Conservation (phyloP, 2,888 invertebrate genomes). For the Galerucella calmariensis region DNA sequence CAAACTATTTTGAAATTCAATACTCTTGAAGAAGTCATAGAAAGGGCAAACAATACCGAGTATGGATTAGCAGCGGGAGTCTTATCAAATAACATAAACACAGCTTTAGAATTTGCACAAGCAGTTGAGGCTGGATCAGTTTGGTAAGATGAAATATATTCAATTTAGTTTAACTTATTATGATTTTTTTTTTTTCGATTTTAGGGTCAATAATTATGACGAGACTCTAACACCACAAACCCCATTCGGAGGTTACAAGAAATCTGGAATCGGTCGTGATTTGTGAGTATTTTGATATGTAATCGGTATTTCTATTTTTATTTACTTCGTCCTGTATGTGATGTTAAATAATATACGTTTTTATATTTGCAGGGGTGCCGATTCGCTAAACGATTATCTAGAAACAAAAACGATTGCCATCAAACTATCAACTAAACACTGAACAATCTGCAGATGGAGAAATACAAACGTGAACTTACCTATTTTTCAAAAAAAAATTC, state of each 20-base stretch:
- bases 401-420: slow-evolving; percentile 83
- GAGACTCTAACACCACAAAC: slow-evolving; percentile 78
- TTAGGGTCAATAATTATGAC: slow-evolving; percentile 58
- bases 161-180: too few species aligned
- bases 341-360: background rate
- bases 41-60: slow-evolving; percentile 81
- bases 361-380: slow-evolving; percentile 74
- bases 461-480: too few species aligned
- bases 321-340: background rate
- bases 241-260: slow-evolving; percentile 90
- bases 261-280: slow-evolving; percentile 88
- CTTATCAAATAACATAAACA: slow-evolving; percentile 67
- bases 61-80: slow-evolving; percentile 88
- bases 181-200: too few species aligned
- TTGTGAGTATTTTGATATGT: slow-evolving; percentile 65
- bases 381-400: slow-evolving; percentile 80
- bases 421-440: slow-evolving; percentile 48
- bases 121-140: too few species aligned
- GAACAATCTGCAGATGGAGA: too few species aligned
- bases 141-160: too few species aligned
- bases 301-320: too few species aligned
- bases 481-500: too few species aligned
- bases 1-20: slow-evolving; percentile 87
- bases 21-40: slow-evolving; percentile 81
- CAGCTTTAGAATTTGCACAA: too few species aligned